Base-by-base conservation (phyloP, 2,888 invertebrate genomes). In the Geophilus truncorum region DNA sequence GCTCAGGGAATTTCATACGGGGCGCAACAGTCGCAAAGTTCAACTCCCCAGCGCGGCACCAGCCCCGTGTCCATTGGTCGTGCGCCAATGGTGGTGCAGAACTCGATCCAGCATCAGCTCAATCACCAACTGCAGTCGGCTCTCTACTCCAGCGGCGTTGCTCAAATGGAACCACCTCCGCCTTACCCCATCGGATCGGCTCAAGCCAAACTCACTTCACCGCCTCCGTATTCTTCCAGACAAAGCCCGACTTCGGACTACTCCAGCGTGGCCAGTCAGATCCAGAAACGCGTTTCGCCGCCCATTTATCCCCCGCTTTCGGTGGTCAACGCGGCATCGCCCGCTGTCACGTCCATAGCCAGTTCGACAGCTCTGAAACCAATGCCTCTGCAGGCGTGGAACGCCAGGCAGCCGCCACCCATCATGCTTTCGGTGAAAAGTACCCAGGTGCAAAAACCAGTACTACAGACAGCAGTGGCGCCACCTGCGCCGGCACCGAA, bases 371-470 rank as follows among this genome's bases (percentile, higher is more conserved):
- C 62, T 80, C 81, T 80, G 2, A 79, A 40, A 23, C 85, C 86
- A 9, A 93, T 94, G 83, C 94, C 96, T 3, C 89, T 94, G 80
- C 93, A 92, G 86, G 93, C 94, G 77, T 94, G 95, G 92, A 92
- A 93, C 81, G 93, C 94, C 80, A 89, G 93, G 23, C 96, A 96
- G 85, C 93, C 95, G 78, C 96, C 96, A 7, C 94, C 97, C 83
- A 96, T 97, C 83, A 97, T 97, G 96, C 96, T 97, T 87, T 95
- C 96, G 34, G 97, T 97, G 21, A 95, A 95, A 87, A 96, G 96
- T 88, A 96, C 96, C 21, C 96, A 96, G 87, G 96, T 96, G 51
- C 96, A 96, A 86, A 97, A 97, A 87, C 97, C 97, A 0, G 92
- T 96, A 32, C 89, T 97, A 83, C 97, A 97, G 88, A 97, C 96